A percentile compares a stretch with the other conserved stretches of the same genome.
phyloP scores from a whole-genome alignment of 2,797 vertebrate species.

The Psittacula derbiana region DNA sequence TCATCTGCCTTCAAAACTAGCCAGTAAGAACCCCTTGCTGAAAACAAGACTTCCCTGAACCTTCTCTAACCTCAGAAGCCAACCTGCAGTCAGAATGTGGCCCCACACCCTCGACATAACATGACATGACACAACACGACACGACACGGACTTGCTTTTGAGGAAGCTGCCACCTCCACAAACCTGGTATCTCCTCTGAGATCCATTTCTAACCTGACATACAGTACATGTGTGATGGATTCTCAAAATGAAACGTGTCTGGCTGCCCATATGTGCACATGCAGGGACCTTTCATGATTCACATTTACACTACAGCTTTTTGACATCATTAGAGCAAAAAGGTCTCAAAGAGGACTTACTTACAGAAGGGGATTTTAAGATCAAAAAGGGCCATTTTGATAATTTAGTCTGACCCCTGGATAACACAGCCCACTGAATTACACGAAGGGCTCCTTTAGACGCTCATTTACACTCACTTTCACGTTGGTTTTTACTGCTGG shows the following conservation, averaged over 20 bases:
- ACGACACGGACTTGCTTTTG: neutral
- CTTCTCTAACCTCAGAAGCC: neutral
- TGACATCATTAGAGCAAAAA: neutral
- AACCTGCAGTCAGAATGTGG: neutral
- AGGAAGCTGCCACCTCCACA: neutral
- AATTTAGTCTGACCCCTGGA: neutral
- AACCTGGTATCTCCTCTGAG: neutral
- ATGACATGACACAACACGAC: neutral
- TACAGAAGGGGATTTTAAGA: neutral
- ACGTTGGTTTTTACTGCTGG: neutral
- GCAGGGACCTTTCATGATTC: neutral
- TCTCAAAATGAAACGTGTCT: neutral
- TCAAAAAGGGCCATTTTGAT: neutral
- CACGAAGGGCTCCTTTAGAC: neutral
- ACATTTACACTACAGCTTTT: neutral
- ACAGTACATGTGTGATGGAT: accelerated
- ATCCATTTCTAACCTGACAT: neutral
- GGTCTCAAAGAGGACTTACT: neutral
- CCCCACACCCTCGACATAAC: neutral
- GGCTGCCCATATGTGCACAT: accelerated
- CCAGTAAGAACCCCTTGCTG: neutral
- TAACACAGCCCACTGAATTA: neutral
- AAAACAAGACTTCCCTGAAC: neutral
- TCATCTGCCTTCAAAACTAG: neutral
- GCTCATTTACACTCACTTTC: neutral